phyloP scores from a whole-genome alignment of 2,888 invertebrate genomes.

The Rosalia funebris region DNA sequence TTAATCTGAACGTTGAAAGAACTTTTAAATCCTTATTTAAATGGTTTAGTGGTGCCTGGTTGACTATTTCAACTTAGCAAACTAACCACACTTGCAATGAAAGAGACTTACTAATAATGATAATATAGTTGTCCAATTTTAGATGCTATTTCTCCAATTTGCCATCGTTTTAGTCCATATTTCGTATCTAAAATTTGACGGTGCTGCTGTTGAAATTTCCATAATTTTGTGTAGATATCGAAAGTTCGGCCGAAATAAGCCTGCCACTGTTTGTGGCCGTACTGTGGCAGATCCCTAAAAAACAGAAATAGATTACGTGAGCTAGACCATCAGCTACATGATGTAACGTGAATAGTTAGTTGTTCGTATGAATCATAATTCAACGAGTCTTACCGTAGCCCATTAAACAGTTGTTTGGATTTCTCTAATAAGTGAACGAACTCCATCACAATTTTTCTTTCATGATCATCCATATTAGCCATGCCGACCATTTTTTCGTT shows the following conservation, averaged over 20 bases:
- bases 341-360: constrained; percentile 6
- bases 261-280: constrained; percentile 98
- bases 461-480: constrained; percentile 86
- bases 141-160: constrained; percentile 97
- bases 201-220: constrained; percentile 99
- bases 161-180: constrained; percentile 96
- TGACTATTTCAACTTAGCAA: too few relatives aligned
- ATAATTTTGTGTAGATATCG: constrained; percentile 96
- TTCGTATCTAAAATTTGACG: constrained; percentile 89
- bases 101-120: constrained; percentile 89
- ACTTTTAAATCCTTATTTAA: too few relatives aligned
- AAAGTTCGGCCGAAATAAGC: constrained; percentile 96
- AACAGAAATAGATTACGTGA: constrained; percentile 17
- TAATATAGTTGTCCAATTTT: constrained; percentile 99
- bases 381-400: constrained; percentile 76
- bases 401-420: constrained; percentile 97
- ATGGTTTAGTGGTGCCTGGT: too few relatives aligned
- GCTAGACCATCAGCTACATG: constrained; percentile 5
- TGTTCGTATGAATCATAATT: constrained; percentile 8
- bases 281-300: constrained; percentile 93
- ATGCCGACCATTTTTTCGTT: constrained; percentile 74
- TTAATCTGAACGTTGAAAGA: too few relatives aligned
- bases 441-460: constrained; percentile 92
- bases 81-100: too few relatives aligned
- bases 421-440: constrained; percentile 96